Base-by-base conservation (phyloP, 2,888 invertebrate species). In the Cerceris rybyensis region DNA sequence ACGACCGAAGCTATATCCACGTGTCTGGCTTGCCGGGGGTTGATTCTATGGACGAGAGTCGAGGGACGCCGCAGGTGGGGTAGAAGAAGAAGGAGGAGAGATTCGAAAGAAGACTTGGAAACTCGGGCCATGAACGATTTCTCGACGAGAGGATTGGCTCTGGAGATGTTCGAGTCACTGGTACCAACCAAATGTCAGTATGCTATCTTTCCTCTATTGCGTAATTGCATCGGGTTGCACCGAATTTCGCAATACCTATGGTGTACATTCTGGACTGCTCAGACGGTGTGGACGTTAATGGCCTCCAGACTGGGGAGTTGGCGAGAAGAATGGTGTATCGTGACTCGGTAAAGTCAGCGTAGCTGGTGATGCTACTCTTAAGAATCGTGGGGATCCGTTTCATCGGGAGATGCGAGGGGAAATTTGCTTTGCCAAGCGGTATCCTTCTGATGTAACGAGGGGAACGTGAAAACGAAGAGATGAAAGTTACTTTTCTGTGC, bases 1-100 rank as follows among this genome's bases (percentile, higher is more conserved):
- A 86, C 86, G 84, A 84, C 68, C 78, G 16, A 7, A 16, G 84
- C 81, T 88, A 87, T 88, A 88, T 87, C 84, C 81, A 82, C 81
- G 83, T 82, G 88, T 90, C 89, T 90, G 85, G 80, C 63, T 75
- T 64, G 67, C 65, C 67, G 63, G 61, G 75, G 74, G 63, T n/a
- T 72, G 74, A 42, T 28, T 52, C 16, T 49, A 28, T 17, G 13
- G 43, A 16, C 66, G 17, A 6, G 46, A 11, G n/a, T 46, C 14
- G 17, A 16, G 55, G 9, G 17, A 14, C 8, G 57, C 42, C 16
- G 2, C 42, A 7, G 16, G 9, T 16, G 58, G 11, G 11, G 13
- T 0, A n/a, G 41, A 54, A 16, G 13, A 14, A 52, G 52, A 11
- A 11, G 46, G 11, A 46, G 46, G 46, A 14, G n/a, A n/a, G 49